Base-by-base conservation (phyloP, 2,888 invertebrate species). In the Muschampia plurimacula region DNA sequence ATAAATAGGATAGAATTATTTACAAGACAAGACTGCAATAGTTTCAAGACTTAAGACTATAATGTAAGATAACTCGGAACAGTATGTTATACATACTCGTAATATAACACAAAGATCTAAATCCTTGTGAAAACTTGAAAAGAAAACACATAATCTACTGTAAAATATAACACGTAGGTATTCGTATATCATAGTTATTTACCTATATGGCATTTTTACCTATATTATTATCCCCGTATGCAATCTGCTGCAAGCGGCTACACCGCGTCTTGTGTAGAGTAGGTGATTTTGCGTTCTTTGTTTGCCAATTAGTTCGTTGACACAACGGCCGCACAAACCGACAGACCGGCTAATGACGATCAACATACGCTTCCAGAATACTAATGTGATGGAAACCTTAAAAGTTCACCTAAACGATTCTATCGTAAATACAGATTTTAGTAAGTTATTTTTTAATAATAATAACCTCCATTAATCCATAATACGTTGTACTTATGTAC, bases 231-330 rank as follows among this genome's bases (percentile, higher is more conserved):
- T 52, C 65, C 9, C 22, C 8, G 39, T 46, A 59, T 64, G 55
- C 52, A 66, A 55, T 60, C 39, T 52, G 69, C 69, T 60, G 62
- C 57, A 57, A 6, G 22, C n/a, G n/a, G 28, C 13, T 57, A 9
- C 28, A 28, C 57, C 13, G 52, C n/a, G 22, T 52, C n/a, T 55
- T 44, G 32, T 62, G 8, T 63, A 55, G 41, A 46, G 59, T 46
- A 46, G 41, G 69, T 7, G 63, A 59, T 65, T 72, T 69, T 68
- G 73, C 74, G 74, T 67, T 80, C 81, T 89, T 89, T 89, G 89
- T 90, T 86, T 86, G 85, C 84, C 86, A 87, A 89, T 89, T 88
- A 87, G 90, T 90, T 89, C 89, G 86, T 89, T 89, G 90, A 90
- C 90, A 85, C 73, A 52, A 9, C 22, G 64, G n/a, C 46, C 86